Base-by-base conservation (phyloP, 2,113 vertebrate species). In the Taxidea taxus region DNA sequence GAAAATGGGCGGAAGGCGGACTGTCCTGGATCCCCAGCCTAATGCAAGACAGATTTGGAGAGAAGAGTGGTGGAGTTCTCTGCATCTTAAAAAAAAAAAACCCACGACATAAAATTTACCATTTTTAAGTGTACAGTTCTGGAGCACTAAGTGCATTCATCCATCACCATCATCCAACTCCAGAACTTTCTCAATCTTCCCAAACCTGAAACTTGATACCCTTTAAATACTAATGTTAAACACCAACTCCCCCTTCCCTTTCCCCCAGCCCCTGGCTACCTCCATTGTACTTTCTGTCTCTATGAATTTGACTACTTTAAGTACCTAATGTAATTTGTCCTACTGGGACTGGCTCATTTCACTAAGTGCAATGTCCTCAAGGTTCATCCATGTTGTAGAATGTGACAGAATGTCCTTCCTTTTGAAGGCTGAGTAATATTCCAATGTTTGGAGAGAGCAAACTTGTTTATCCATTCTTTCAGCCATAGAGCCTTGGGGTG, bases 1-100 rank as follows among this genome's bases (percentile, higher is more conserved):
- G 98, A 98, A 98, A 98, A 97, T 29, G 96, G 92, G 83, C 58
- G 92, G 97, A 95, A 98, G 97, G 97, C 64, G 92, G 93, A 94
- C 97, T 97, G 97, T 75, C 81, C 97, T 97, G 97, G 96, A 95
- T 94, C 90, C 91, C 72, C 90, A 98, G 96, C 85, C 91, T 78
- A 97, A 84, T 2, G 70, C 47, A 44, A 58, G 34, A 23, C 3
- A 12, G 37, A 58, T 4, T 15, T 31, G 56, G 34, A 49, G 39
- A 83, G 20, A 56, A 54, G 23, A 15, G 16, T 2, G 1, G 3
- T 3, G 5, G n/a, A 58, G 10, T 16, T 68, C 25, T 42, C 15
- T 8, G 51, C 4, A 2, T 15, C 49, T 80, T 3, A 6, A 31
- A 64, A 34, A 72, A 39, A 77, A 51, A 16, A 51, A 54, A 37